A percentile compares a stretch with the other conserved stretches of the same genome.
Conservation (phyloP, 2,888 invertebrate species). For the Thumatha senex region DNA sequence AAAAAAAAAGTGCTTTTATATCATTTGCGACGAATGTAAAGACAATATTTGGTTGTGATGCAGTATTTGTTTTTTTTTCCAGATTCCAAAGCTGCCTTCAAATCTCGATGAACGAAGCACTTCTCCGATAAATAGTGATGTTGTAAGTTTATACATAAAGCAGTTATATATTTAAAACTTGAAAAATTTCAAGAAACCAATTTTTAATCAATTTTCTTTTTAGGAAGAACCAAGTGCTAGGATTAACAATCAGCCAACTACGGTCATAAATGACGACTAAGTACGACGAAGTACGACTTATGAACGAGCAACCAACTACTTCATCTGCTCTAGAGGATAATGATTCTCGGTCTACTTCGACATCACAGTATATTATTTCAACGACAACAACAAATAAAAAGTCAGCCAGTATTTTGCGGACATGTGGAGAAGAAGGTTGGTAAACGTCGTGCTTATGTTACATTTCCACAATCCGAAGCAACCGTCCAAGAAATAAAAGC, state of each 20-base stretch:
- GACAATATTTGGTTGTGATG: no score
- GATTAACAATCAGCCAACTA: background rate
- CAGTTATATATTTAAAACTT: no score
- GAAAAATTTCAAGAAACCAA: no score
- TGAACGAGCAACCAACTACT: background rate
- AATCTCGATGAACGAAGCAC: no score
- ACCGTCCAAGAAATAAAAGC: background rate
- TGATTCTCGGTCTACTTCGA: background rate
- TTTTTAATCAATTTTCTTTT: background rate
- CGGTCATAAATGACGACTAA: background rate
- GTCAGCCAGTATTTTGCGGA: slow-evolving; percentile 4
- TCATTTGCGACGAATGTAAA: no score
- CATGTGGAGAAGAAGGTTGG: slow-evolving; percentile 6
- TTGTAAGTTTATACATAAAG: no score
- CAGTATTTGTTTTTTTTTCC: no score
- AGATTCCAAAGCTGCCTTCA: no score
- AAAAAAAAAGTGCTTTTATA: no score
- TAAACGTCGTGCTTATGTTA: slow-evolving; percentile 8
- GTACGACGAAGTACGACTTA: background rate
- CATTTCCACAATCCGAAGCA: slow-evolving; percentile 7
- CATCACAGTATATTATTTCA: background rate
- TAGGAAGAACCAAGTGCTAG: background rate
- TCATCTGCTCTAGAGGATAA: background rate
- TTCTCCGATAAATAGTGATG: no score
- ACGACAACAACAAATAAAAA: slow-evolving; percentile 10